Conservation (phyloP, 2,888 invertebrate genomes). For the Rhagonycha fulva region DNA sequence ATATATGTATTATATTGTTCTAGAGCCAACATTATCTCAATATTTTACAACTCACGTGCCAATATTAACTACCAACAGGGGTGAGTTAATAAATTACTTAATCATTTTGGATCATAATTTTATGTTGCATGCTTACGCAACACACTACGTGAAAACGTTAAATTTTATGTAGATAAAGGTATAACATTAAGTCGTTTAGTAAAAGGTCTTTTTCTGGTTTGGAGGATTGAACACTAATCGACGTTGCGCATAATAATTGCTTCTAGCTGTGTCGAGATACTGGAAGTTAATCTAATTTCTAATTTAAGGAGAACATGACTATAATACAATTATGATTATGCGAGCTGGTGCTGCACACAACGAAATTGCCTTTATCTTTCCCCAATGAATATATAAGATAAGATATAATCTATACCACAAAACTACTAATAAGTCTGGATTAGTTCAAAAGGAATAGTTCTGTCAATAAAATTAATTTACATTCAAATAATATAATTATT, state of each 20-base stretch:
- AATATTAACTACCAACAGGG: background rate
- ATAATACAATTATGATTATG: conserved; percentile 1
- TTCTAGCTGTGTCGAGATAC: background rate
- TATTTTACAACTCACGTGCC: background rate
- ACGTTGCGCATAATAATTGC: conserved; percentile 4
- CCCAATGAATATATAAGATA: background rate
- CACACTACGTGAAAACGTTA: background rate
- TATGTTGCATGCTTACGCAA: background rate
- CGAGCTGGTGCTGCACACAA: background rate
- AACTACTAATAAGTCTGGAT: background rate
- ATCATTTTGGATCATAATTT: background rate
- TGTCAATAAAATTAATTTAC: background rate
- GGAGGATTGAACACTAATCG: conserved; percentile 1
- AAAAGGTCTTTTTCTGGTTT: background rate
- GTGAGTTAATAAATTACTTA: background rate
- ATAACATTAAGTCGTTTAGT: background rate
- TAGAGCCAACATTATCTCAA: background rate
- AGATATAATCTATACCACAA: background rate
- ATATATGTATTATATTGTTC: background rate
- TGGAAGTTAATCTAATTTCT: conserved; percentile 1
- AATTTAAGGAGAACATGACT: conserved; percentile 4
- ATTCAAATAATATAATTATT: background rate
- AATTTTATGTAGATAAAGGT: background rate
- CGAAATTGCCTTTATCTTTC: background rate
- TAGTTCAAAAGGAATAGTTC: background rate